Percentiles rank a stretch among this genome's conserved stretches.
phyloP scores from a whole-genome alignment of 2,113 vertebrate genomes.

The Brachyhypopomus occidentalis region DNA sequence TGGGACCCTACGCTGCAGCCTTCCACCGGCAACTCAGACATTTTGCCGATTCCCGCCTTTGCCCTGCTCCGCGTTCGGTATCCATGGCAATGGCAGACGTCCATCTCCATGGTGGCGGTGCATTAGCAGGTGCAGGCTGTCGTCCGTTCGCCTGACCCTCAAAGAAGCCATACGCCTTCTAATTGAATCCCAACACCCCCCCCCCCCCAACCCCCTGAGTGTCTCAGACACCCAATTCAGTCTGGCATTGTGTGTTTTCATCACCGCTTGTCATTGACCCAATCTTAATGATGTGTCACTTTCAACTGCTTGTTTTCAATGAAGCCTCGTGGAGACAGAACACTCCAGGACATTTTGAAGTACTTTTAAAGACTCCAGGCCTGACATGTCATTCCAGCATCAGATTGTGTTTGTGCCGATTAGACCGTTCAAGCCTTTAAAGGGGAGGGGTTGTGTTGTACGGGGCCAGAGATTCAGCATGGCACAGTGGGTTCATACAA shows the following conservation, averaged over 20 bases:
- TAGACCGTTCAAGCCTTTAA: constrained; percentile 2
- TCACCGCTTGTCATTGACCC: neutral
- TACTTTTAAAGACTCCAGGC: constrained; percentile 30
- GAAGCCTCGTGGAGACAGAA: neutral
- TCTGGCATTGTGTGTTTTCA: neutral
- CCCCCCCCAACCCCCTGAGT: neutral
- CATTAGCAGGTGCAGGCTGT: neutral
- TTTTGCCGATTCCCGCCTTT: constrained; percentile 21
- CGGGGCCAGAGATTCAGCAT: constrained; percentile 16
- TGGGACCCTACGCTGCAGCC: neutral
- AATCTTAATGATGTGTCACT: constrained; percentile 40
- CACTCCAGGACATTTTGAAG: constrained; percentile 40
- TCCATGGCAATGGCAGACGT: constrained; percentile 40
- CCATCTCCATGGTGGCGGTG: constrained; percentile 29
- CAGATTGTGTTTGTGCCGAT: constrained; percentile 44
- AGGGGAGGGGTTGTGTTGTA: neutral
- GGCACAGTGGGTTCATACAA: constrained; percentile 39
- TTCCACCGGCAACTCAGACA: constrained; percentile 27
- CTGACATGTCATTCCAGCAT: constrained; percentile 34
- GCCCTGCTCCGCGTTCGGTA: constrained; percentile 24
- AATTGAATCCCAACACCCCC: neutral
- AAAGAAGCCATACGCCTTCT: constrained; percentile 14
- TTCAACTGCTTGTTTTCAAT: constrained; percentile 28
- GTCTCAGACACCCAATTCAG: too few species aligned
- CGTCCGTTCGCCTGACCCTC: neutral